Conservation (phyloP, 2,797 vertebrate species). For the Brotula barbata region DNA sequence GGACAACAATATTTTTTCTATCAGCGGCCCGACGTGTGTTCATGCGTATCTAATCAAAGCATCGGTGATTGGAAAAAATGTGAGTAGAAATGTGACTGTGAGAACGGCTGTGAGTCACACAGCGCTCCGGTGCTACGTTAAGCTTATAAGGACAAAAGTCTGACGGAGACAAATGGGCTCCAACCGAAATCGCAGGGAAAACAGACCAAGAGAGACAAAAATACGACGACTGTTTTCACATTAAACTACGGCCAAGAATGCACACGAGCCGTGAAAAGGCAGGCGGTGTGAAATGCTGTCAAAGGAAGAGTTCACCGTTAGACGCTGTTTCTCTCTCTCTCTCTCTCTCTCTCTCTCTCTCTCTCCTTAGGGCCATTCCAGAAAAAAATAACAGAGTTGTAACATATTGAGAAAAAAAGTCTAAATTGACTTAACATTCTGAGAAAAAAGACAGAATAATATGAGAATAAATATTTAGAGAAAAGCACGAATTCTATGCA, state of each 20-base stretch:
- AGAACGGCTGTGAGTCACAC: constrained; percentile 56
- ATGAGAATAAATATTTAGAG: too few relatives aligned
- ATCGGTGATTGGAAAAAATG: constrained; percentile 57
- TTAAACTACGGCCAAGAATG: constrained; percentile 17
- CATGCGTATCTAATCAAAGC: constrained; percentile 36
- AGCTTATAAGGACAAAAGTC: constrained; percentile 70
- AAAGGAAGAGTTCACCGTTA: too few relatives aligned
- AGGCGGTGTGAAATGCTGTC: not conserved
- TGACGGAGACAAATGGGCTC: constrained; percentile 24
- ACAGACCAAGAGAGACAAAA: constrained; percentile 35
- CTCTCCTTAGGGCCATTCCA: too few relatives aligned
- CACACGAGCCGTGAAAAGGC: too few relatives aligned
- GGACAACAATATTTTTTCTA: constrained; percentile 10
- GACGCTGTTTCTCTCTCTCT: too few relatives aligned
- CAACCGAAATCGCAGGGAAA: constrained; percentile 47
- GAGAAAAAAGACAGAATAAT: too few relatives aligned
- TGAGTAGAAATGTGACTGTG: constrained; percentile 51
- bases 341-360: too few relatives aligned
- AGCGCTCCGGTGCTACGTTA: constrained; percentile 41
- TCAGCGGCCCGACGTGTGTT: constrained; percentile 5
- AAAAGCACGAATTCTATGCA: too few relatives aligned
- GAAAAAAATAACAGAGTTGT: too few relatives aligned
- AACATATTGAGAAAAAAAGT: too few relatives aligned
- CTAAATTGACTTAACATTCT: too few relatives aligned
- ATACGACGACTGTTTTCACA: constrained; percentile 41